These are phyloP conservation scores for Atrina japonica DNA, from an alignment of 2,888 invertebrate genomes.

Conservation along the genomic window DNA sequence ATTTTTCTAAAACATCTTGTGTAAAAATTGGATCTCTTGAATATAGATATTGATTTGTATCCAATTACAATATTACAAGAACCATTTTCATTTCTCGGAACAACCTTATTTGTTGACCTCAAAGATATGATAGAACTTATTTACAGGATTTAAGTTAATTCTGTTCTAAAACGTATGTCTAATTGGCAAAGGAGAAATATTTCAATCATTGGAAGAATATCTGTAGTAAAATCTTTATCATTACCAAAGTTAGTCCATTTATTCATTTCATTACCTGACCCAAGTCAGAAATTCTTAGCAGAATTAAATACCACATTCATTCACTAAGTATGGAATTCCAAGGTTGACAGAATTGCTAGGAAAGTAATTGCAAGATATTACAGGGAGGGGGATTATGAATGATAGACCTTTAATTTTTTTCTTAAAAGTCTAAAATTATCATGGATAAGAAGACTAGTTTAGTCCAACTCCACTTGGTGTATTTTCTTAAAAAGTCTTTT, in stretches of 20 bases:
- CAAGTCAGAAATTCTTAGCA: constrained; percentile 9
- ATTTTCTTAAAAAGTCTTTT: background rate
- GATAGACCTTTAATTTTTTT: constrained; percentile 14
- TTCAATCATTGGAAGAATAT: constrained; percentile 27
- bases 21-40: constrained; percentile 4
- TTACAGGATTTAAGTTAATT: background rate
- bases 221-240: constrained; percentile 21
- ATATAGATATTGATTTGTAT: background rate
- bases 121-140: constrained; percentile 11
- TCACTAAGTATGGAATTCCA: constrained; percentile 28
- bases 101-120: constrained; percentile 4
- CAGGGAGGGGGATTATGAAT: constrained; percentile 22
- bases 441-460: constrained; percentile 24
- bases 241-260: constrained; percentile 24
- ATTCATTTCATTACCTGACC: constrained; percentile 24
- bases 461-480: background rate
- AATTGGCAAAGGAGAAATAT: constrained; percentile 15
- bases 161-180: constrained; percentile 9
- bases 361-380: constrained; percentile 18
- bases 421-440: constrained; percentile 20
- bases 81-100: background rate
- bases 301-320: constrained; percentile 15
- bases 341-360: constrained; percentile 24
- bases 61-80: background rate
- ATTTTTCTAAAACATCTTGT: constrained; percentile 15